phyloP scores from a whole-genome alignment of 2,113 vertebrate genomes.

The Hydrochoerus hydrochaeris region DNA sequence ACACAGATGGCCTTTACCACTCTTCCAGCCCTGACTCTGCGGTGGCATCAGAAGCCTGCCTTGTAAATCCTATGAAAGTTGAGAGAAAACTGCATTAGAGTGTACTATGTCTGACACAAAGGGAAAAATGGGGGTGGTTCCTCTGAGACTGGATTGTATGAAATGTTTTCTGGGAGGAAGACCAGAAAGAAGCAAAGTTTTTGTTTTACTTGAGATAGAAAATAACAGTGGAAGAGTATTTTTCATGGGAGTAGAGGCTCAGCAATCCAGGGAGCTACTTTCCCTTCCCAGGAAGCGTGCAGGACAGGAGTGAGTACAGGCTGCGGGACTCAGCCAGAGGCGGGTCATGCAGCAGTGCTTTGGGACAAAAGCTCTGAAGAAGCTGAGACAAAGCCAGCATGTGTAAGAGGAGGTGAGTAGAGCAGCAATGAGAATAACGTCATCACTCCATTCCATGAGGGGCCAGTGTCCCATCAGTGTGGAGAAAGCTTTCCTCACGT shows the following conservation, averaged over 20 bases:
- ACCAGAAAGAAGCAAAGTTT: neutral
- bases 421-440: neutral
- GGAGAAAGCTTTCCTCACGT: neutral
- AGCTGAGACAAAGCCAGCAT: neutral
- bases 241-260: neutral
- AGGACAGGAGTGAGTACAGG: neutral
- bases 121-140: neutral
- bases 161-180: neutral
- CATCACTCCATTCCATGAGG: neutral
- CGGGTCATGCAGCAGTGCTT: too few relatives aligned
- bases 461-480: too few relatives aligned
- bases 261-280: neutral
- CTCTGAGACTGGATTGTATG: neutral
- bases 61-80: neutral
- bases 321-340: neutral
- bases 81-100: neutral
- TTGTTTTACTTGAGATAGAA: neutral
- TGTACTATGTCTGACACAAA: neutral
- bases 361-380: neutral
- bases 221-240: neutral
- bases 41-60: neutral
- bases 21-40: neutral
- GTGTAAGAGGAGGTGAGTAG: neutral
- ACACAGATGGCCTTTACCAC: neutral
- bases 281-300: neutral